Evolutionary conservation across 2,797 vertebrate genomes (phyloP).

Genomic region (Tiaroga cobitis): DNA sequence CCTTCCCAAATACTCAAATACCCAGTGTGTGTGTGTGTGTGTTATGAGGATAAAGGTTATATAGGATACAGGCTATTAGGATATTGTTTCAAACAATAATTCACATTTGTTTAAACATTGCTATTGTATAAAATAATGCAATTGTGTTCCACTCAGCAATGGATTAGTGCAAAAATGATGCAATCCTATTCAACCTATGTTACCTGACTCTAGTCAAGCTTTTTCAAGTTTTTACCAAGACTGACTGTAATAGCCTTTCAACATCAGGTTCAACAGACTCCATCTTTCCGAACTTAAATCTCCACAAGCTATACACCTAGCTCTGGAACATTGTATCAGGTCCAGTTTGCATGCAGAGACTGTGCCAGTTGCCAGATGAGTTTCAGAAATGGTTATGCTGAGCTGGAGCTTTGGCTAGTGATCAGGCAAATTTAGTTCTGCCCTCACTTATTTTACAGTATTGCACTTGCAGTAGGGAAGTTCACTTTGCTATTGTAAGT

Average conservation of each 20-base stretch:
- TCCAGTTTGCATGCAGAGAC: constrained; percentile 34
- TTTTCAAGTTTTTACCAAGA: constrained; percentile 30
- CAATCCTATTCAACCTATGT: background rate
- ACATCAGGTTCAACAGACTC: constrained; percentile 6
- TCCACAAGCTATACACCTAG: constrained; percentile 26
- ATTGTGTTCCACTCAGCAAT: constrained; percentile 17
- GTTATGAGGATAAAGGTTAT: no score
- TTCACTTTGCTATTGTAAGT: constrained; percentile 39
- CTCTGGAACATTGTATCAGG: constrained; percentile 27
- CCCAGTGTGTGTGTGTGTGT: background rate
- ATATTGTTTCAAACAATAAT: constrained; percentile 39
- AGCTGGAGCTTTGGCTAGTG: constrained; percentile 21
- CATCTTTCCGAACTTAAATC: constrained; percentile 17
- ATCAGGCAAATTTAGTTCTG: constrained; percentile 47
- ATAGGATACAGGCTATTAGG: no score
- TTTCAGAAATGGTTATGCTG: constrained; percentile 35
- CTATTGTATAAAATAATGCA: constrained; percentile 20
- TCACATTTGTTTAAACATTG: background rate
- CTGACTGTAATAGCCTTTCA: constrained; percentile 7
- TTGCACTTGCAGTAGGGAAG: constrained; percentile 25
- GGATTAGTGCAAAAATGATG: constrained; percentile 8
- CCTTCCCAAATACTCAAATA: constrained; percentile 30
- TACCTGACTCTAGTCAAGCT: background rate
- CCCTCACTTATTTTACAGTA: constrained; percentile 8
- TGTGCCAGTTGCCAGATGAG: constrained; percentile 38